These are phyloP conservation scores for Xiphophorus maculatus DNA, from an alignment of 2,113 vertebrate genomes.

Conservation along the genomic window DNA sequence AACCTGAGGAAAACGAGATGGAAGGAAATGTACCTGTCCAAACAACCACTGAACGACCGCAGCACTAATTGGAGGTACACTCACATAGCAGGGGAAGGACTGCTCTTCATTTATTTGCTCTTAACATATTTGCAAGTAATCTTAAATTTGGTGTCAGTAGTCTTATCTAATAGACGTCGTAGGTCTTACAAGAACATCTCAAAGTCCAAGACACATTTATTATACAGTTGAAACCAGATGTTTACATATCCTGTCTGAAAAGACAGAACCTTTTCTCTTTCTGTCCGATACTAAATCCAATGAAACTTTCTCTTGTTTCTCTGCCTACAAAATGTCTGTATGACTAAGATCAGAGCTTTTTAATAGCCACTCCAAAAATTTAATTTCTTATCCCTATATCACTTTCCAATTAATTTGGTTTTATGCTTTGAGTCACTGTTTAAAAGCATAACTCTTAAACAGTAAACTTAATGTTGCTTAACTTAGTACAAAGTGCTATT, in stretches of 20 bases:
- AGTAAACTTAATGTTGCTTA: no score
- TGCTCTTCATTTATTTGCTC: conserved; percentile 3
- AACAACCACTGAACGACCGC: conserved; percentile 34
- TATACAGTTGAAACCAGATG: neutral
- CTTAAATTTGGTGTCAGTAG: neutral
- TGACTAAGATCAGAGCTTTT: neutral
- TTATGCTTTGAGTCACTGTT: neutral
- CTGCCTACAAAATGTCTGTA: neutral
- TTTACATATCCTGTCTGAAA: neutral
- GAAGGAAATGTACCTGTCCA: conserved; percentile 29
- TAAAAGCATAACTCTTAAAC: neutral
- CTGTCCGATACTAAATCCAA: neutral
- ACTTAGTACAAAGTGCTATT: no score
- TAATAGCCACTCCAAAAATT: neutral
- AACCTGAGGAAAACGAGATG: conserved; percentile 9
- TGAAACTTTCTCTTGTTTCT: neutral
- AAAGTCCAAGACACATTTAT: neutral
- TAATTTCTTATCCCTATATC: neutral
- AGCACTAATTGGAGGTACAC: conserved; percentile 20
- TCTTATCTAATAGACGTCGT: neutral
- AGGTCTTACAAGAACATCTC: neutral
- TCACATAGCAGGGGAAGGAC: neutral
- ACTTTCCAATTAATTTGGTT: neutral
- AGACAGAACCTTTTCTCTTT: neutral
- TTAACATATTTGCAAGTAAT: neutral